Evolutionary conservation across 2,113 vertebrate species (phyloP).

Genomic region (Octodon degus): DNA sequence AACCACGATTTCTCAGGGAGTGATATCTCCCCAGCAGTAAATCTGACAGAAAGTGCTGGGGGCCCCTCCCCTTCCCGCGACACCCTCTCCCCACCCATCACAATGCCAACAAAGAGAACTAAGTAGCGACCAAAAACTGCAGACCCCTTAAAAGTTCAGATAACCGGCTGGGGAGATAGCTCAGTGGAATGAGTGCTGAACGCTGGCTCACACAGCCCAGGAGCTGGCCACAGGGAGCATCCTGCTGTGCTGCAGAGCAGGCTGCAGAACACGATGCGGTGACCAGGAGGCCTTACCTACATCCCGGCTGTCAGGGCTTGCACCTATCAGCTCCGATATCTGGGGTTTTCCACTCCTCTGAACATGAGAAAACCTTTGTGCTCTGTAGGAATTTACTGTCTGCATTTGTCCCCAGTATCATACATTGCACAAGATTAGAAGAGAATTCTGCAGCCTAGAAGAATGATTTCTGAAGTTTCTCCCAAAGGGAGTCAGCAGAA

Average conservation of each 20-base stretch:
- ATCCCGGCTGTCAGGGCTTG: neutral
- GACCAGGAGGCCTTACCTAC: neutral
- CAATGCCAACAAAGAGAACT: neutral
- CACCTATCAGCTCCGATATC: neutral
- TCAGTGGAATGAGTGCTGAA: neutral
- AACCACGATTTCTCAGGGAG: neutral
- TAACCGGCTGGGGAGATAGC: neutral
- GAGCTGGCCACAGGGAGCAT: neutral
- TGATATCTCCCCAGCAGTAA: neutral
- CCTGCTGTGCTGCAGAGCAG: neutral
- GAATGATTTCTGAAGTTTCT: slow-evolving; percentile 35
- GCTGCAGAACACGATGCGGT: neutral
- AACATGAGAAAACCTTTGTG: neutral
- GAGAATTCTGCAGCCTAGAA: neutral
- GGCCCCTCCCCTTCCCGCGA: neutral
- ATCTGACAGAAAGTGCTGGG: neutral
- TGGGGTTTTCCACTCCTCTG: neutral
- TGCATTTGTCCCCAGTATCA: neutral
- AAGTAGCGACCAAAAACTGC: neutral
- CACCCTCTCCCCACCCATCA: neutral
- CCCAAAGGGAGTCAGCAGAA: neutral
- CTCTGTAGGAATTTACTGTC: slow-evolving; percentile 18
- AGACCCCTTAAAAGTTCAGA: neutral
- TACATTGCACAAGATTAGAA: slow-evolving; percentile 4
- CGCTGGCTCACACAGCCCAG: neutral